Conservation (phyloP, 2,113 vertebrate genomes). For the Morone chrysops region DNA sequence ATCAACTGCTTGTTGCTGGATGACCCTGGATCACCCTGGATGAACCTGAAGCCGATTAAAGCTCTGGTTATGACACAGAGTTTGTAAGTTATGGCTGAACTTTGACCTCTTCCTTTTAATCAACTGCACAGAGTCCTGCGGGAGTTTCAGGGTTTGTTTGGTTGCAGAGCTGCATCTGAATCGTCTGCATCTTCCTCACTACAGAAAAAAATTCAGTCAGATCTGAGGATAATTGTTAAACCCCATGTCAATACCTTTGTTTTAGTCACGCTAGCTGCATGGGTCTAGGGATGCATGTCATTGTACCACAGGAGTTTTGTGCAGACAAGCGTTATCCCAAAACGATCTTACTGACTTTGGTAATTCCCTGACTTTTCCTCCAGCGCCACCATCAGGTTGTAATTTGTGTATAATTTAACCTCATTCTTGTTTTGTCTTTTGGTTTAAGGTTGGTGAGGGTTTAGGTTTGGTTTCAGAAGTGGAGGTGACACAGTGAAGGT, state of each 20-base stretch:
- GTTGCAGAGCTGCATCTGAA: not conserved
- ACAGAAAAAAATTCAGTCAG: too few relatives aligned
- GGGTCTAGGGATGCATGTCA: not conserved
- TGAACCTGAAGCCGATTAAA: not conserved
- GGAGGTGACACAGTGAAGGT: too few relatives aligned
- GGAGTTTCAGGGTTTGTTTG: not conserved
- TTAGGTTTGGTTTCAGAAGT: too few relatives aligned
- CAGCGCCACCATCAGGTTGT: not conserved
- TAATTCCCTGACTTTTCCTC: not conserved
- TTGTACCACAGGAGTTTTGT: not conserved
- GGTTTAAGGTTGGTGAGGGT: too few relatives aligned
- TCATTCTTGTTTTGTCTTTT: too few relatives aligned
- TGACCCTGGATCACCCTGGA: not conserved
- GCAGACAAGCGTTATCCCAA: not conserved
- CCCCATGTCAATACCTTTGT: not conserved
- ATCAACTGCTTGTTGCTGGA: slow-evolving; percentile 11
- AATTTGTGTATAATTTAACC: not conserved
- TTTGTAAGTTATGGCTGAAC: slow-evolving; percentile 8
- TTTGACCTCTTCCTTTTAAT: slow-evolving; percentile 14
- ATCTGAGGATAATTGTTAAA: not conserved
- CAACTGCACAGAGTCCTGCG: not conserved
- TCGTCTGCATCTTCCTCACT: not conserved
- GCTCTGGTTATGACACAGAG: not conserved
- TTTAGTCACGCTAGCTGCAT: not conserved
- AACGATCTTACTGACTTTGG: not conserved